Evolutionary conservation across 2,113 vertebrate genomes (phyloP), one percentile per base, ranked within the genome.

Genomic region (Neolamprologus devosi): DNA sequence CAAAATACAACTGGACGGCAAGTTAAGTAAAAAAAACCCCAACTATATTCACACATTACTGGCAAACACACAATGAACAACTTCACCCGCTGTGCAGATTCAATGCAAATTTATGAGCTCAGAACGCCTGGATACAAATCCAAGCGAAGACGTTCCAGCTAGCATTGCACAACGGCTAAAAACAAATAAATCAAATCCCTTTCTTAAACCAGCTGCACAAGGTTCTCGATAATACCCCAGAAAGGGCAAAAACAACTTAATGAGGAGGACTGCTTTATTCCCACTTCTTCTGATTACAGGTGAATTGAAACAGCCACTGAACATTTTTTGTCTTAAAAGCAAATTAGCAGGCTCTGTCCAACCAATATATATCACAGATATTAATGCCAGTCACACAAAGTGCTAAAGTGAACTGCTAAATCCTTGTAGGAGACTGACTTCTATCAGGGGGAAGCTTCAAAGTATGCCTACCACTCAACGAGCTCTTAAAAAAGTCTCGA

Each of bases 111-210:
- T 89, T 88, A 82, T 80, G 85, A 85, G 80, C 49, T 26, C n/a
- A 45, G 45, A 82, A 58, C 3, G 37, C 51, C 79, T 82, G 57
- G 63, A 91, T 51, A 57, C 87, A 75, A 88, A 88, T 87, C 53
- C 42, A 75, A 53, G 82, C 85, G 37, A 81, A 83, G 4, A 16
- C 3, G n/a, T 49, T 86, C 93, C 81, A 91, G 79, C 33, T 4
- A 80, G 53, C 13, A 45, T 92, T 93, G 75, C 26, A 53, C 84
- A 92, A 91, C 45, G 6, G 40, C 3, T 47, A n/a, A 88, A 90
- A 90, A 86, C 79, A 81, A 86, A 85, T 80, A 49, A 85, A 89
- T 87, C 79, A 80, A 83, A 87, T 55, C 42, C 7, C 47, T 70
- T 47, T 58, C 63, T 60, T 30, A 9, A 51, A 58, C n/a, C 70